Base-by-base conservation (phyloP, 2,888 invertebrate species). In the Exocentrus adspersus region DNA sequence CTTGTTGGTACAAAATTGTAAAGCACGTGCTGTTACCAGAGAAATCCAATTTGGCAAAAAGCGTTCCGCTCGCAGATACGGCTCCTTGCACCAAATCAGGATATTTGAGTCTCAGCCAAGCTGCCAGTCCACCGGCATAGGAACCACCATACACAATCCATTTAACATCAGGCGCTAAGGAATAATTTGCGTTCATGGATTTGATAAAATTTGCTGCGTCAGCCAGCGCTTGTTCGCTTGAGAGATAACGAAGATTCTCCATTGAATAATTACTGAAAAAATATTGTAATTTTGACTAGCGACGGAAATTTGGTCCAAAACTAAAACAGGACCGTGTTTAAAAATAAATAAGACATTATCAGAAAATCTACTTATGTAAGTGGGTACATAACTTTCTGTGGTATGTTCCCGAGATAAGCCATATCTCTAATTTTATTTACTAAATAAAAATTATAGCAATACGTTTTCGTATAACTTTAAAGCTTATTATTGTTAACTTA, bases 41-140 rank as follows among this genome's bases (percentile, higher is more conserved):
- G 20, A 60, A 60, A 75, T 88, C 86, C 28, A 85, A 84, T 74
- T 87, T 84, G 0, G 88, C 88, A 3, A 82, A 78, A 30, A 89
- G 72, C 0, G 88, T 88, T 5, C 86, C 89, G 62, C 88, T 87
- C 73, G 88, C 88, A 0, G 88, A 86, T 75, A 87, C 82, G 0
- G 84, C 87, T 0, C 85, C 87, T 65, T 85, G 77, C n/a, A 88
- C 82, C 0, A 88, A 78, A 72, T 88, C 87, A 0, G 89, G 89
- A 75, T 88, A 88, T 9, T 84, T 85, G 1, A 85, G 77, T 48
- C 86, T 75, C 76, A 86, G 84, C 89, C 89, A 89, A 0, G 86
- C 85, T 0, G 87, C 88, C 84, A 89, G 83, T 60, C 83, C 85
- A 54, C 86, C 89, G 0, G 87, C 84, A 76, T 88, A 88, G 0